Evolutionary conservation across 2,888 invertebrate genomes (phyloP), one percentile per base, ranked within the genome.

Genomic region (Phrixothrix hirtus): DNA sequence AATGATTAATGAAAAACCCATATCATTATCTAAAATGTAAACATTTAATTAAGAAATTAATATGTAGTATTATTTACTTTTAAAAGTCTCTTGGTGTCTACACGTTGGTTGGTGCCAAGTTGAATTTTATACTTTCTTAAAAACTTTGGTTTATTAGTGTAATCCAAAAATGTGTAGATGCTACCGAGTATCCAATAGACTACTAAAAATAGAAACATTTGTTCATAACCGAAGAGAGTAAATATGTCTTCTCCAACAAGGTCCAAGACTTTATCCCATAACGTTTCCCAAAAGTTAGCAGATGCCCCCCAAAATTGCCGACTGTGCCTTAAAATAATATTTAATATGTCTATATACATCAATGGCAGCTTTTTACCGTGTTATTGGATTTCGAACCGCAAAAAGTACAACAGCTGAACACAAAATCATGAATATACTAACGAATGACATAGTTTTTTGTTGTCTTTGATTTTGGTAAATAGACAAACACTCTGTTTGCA

Each of bases 241-340:
- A 82, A 78, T 0, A 85, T 83, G 73, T 89, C 84, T 65, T 86
- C 85, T 11, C 86, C 86, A 32, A 83, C 76, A 29, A 77, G 78
- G 63, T 85, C 81, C 58, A 88, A 76, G 62, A 90, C 82, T 70
- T 81, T 82, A 67, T 88, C 86, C 90, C 90, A 92, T 66, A 84
- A 84, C 7, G 85, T 83, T 71, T 91, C 89, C 90, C 90, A 91
- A 69, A 89, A 89, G 67, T 89, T 85, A n/a, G 89, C 90, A 3
- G 89, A 89, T 7, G 88, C 88, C 42, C 89, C 89, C 90, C 90
- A 91, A 70, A 90, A 88, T 68, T 83, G 79, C 74, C 89, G 89
- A 58, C 89, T 77, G 73, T 90, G 87, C 88, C 89, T 90, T n/a
- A n/a, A n/a, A n/a, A n/a, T n/a, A n/a, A n/a, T n/a, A n/a, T n/a